phyloP scores from a whole-genome alignment of 2,113 vertebrate genomes.

The Gymnocephalus cernua region DNA sequence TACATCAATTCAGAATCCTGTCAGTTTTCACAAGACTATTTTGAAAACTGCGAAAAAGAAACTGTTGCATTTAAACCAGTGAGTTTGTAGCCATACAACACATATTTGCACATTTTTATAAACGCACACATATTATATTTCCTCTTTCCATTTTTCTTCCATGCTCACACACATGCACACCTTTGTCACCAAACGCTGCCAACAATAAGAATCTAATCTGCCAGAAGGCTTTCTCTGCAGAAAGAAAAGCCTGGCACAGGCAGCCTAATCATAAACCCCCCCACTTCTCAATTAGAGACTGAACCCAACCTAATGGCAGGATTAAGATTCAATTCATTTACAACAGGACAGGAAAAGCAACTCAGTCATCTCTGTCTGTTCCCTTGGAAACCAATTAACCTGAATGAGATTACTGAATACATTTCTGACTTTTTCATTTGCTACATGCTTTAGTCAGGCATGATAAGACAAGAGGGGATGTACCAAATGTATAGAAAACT shows the following conservation, averaged over 20 bases:
- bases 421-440: constrained; percentile 53
- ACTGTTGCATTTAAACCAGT: constrained; percentile 4
- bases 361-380: constrained; percentile 60
- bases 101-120: not conserved
- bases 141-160: not conserved
- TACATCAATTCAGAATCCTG: constrained; percentile 18
- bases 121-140: constrained; percentile 3
- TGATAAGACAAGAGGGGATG: constrained; percentile 49
- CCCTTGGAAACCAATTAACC: constrained; percentile 66
- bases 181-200: constrained; percentile 15
- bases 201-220: constrained; percentile 38
- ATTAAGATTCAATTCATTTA: constrained; percentile 70
- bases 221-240: constrained; percentile 29
- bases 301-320: constrained; percentile 38
- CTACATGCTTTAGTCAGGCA: constrained; percentile 27
- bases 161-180: not conserved
- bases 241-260: constrained; percentile 33
- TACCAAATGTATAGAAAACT: constrained; percentile 18
- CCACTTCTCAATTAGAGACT: constrained; percentile 58
- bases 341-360: constrained; percentile 28
- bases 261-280: constrained; percentile 43
- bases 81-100: not conserved
- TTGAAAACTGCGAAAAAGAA: constrained; percentile 5
- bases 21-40: constrained; percentile 1
- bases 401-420: constrained; percentile 60